These are phyloP conservation scores for Helicoverpa armigera DNA, from an alignment of 1,140 invertebrate genomes.

Conservation along the genomic window DNA sequence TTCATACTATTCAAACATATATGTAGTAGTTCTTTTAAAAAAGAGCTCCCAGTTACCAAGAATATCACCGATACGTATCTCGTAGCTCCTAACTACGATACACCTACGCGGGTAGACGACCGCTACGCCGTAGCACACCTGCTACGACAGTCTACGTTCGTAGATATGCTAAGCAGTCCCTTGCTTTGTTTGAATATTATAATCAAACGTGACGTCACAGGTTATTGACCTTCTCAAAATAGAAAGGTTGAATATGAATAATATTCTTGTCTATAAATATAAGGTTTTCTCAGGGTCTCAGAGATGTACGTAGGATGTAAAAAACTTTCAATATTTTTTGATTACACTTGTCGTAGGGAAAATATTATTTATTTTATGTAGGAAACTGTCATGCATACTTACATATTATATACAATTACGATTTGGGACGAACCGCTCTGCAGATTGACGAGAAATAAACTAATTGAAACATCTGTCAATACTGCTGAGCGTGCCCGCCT, in stretches of 20 bases:
- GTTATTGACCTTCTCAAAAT: background rate
- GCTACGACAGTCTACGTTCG: conserved; percentile 30
- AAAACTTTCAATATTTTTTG: no score
- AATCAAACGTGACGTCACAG: conserved; percentile 6
- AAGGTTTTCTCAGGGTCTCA: no score
- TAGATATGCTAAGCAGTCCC: conserved; percentile 26
- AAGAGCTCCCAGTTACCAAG: background rate
- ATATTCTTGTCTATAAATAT: background rate
- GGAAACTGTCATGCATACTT: no score
- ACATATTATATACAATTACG: no score
- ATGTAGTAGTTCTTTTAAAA: background rate
- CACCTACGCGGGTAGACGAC: conserved; percentile 2
- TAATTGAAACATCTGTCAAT: no score
- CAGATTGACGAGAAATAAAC: no score
- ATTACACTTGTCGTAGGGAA: no score
- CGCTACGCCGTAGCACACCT: conserved; percentile 30
- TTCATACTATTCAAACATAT: background rate
- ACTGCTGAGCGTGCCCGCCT: no score
- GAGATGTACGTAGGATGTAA: no score
- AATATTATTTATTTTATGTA: no score
- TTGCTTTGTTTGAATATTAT: conserved; percentile 43
- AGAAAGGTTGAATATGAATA: background rate
- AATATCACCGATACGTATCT: no score
- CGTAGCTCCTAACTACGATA: conserved; percentile 18
- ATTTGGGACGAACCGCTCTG: no score